Conservation (phyloP, 2,797 vertebrate species). For the Aulostomus chinensis region DNA sequence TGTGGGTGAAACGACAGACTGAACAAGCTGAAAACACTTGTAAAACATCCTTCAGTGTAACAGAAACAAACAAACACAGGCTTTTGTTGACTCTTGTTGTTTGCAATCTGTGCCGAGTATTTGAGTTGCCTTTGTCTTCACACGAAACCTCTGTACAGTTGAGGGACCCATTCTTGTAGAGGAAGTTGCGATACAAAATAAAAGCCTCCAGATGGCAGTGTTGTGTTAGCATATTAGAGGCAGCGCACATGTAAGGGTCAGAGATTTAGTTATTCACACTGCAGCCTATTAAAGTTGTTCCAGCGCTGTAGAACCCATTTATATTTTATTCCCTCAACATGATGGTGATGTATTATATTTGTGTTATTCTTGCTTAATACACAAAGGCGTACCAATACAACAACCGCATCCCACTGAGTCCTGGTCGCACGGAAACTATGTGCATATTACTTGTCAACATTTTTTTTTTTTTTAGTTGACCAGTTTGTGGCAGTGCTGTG, state of each 20-base stretch:
- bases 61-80: too few relatives aligned
- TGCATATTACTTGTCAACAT: conserved; percentile 22
- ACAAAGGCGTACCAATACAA: conserved; percentile 38
- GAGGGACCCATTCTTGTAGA: background rate
- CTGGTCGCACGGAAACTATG: background rate
- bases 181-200: conserved; percentile 7
- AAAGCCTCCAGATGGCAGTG: conserved; percentile 70
- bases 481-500: conserved; percentile 32
- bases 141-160: background rate
- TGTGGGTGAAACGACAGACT: background rate
- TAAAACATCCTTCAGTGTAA: too few relatives aligned
- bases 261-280: conserved; percentile 50
- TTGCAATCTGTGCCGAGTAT: conserved; percentile 32
- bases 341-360: conserved; percentile 21
- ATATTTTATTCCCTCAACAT: conserved; percentile 50
- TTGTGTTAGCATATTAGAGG: conserved; percentile 36
- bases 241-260: conserved; percentile 32
- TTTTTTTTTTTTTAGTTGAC: too few relatives aligned
- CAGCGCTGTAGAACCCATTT: conserved; percentile 42
- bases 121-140: background rate
- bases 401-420: background rate
- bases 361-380: conserved; percentile 20
- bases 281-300: conserved; percentile 55
- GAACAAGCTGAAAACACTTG: background rate
- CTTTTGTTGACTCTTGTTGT: too few relatives aligned